A percentile compares a stretch with the other conserved stretches of the same genome.
These are phyloP conservation scores for Cenopis cana DNA, from an alignment of 2,888 invertebrate species.

Conservation along the genomic window DNA sequence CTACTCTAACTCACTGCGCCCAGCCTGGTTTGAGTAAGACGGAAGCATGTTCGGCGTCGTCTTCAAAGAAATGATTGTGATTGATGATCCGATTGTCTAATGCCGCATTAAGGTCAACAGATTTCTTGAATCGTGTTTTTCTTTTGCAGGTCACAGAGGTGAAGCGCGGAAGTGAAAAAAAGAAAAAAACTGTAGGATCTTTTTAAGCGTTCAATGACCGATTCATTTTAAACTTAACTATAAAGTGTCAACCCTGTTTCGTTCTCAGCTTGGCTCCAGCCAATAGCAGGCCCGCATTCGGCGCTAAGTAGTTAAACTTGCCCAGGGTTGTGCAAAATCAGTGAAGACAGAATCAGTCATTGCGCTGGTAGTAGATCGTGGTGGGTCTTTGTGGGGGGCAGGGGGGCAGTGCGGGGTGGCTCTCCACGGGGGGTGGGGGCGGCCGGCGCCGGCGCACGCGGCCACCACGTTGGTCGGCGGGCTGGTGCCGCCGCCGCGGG, in stretches of 20 bases:
- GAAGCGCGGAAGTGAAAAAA: constrained; percentile 42
- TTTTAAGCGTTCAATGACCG: constrained; percentile 38
- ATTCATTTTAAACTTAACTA: constrained; percentile 6
- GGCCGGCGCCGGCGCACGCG: constrained; percentile 85
- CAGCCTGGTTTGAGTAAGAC: constrained; percentile 54
- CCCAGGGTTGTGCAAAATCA: constrained; percentile 36
- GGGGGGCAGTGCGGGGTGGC: constrained; percentile 75
- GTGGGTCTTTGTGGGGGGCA: constrained; percentile 50
- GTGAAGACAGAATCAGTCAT: constrained; percentile 41
- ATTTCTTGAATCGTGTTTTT: constrained; percentile 72
- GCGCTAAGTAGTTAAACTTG: constrained; percentile 12
- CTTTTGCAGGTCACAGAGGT: constrained; percentile 65
- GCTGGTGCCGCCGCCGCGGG: constrained; percentile 90
- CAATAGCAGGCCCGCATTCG: constrained; percentile 27
- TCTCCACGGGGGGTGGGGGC: constrained; percentile 86
- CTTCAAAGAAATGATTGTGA: constrained; percentile 80
- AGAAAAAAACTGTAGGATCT: constrained; percentile 26
- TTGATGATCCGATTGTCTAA: constrained; percentile 82
- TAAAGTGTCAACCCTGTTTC: constrained; percentile 38
- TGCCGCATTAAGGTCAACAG: constrained; percentile 73
- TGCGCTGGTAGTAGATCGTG: constrained; percentile 40
- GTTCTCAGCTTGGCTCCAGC: background rate
- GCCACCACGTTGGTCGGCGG: constrained; percentile 87
- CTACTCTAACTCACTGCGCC: constrained; percentile 53
- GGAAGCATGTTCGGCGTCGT: constrained; percentile 45